Conservation (phyloP, 2,888 invertebrate genomes). For the Deroplatys truncata region DNA sequence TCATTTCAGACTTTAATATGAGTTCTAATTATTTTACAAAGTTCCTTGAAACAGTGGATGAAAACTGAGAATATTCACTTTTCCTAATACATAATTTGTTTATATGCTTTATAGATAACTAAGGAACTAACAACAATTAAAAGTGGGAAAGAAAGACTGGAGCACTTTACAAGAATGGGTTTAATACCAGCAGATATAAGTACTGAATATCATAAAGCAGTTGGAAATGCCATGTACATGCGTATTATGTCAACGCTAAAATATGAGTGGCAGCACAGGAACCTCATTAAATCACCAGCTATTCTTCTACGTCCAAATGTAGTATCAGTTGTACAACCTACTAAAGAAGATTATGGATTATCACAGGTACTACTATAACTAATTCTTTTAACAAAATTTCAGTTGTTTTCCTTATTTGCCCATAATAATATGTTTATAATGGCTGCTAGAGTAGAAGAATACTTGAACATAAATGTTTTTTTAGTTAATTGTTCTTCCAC, state of each 20-base stretch:
- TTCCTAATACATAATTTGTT: too few species aligned
- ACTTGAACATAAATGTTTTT: too few species aligned
- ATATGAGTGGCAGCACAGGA: constrained; percentile 45
- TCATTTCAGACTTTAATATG: too few species aligned
- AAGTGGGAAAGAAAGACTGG: constrained; percentile 56
- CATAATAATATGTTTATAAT: too few species aligned
- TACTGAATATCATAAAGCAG: constrained; percentile 43
- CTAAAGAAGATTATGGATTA: constrained; percentile 65
- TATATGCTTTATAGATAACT: neutral
- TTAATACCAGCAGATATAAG: constrained; percentile 37
- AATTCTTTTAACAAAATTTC: too few species aligned
- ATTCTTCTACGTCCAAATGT: constrained; percentile 62
- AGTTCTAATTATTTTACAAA: too few species aligned
- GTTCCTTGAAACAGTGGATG: too few species aligned
- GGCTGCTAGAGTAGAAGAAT: too few species aligned
- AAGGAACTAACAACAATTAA: constrained; percentile 50
- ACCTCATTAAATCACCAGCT: constrained; percentile 52
- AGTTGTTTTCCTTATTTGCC: too few species aligned
- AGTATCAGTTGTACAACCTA: constrained; percentile 43
- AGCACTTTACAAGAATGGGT: constrained; percentile 44
- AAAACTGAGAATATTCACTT: too few species aligned
- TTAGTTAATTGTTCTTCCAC: too few species aligned
- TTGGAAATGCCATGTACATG: constrained; percentile 49
- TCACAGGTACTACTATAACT: constrained; percentile 37
- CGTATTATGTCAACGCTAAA: constrained; percentile 53